Conservation (phyloP, 2,113 vertebrate species). For the Meleagris gallopavo region DNA sequence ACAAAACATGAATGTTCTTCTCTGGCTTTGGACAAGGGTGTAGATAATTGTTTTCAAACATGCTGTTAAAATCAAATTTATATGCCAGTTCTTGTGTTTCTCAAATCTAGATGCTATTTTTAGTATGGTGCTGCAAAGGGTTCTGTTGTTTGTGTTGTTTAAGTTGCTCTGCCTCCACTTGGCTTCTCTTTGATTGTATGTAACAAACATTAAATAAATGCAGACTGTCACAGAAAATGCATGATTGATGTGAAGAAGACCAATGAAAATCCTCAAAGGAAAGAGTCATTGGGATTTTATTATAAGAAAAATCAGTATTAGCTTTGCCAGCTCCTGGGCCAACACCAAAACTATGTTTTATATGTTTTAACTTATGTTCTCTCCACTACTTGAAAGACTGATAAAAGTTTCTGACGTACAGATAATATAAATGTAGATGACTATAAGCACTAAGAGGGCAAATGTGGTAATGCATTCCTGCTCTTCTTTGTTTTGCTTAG, state of each 20-base stretch:
- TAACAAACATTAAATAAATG: not conserved
- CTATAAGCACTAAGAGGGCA: not conserved
- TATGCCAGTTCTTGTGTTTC: not conserved
- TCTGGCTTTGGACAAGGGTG: not conserved
- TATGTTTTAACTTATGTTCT: not conserved
- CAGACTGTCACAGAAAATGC: not conserved
- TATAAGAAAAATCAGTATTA: too few relatives aligned
- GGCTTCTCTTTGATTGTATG: not conserved
- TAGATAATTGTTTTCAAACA: not conserved
- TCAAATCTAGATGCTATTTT: not conserved
- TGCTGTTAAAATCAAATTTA: not conserved
- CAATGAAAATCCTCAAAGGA: not conserved
- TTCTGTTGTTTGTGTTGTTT: not conserved
- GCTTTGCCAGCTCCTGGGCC: not conserved
- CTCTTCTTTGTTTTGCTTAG: not conserved
- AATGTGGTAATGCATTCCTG: not conserved
- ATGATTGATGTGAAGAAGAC: not conserved
- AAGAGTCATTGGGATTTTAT: not conserved
- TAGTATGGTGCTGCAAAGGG: not conserved
- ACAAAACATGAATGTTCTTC: not conserved
- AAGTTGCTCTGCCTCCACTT: not conserved
- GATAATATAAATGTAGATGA: not conserved
- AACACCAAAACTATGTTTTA: conserved; percentile 16
- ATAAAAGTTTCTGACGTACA: not conserved
- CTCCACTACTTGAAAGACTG: not conserved